These are phyloP conservation scores for Hecatera dysodea DNA, from an alignment of 2,888 invertebrate genomes.

Conservation along the genomic window DNA sequence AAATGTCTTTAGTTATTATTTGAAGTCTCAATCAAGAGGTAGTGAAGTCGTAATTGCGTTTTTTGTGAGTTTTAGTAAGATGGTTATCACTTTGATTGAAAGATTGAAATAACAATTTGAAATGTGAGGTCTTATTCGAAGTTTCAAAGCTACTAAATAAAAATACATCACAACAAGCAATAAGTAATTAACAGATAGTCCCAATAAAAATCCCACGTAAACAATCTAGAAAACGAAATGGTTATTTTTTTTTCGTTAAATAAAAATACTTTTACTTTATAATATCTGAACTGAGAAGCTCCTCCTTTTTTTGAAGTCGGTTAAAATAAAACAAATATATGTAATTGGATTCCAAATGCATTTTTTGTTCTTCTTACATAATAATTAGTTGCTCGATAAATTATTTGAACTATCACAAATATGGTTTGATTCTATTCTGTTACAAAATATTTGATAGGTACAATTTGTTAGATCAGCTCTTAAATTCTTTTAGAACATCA, in stretches of 20 bases:
- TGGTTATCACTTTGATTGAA: constrained; percentile 13
- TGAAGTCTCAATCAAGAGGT: constrained; percentile 43
- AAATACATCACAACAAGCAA: too few species aligned
- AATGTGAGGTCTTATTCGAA: constrained; percentile 9
- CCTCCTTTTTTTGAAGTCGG: too few species aligned
- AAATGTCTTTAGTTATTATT: constrained; percentile 34
- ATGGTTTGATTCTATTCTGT: not conserved
- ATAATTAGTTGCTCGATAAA: too few species aligned
- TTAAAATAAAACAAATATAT: too few species aligned
- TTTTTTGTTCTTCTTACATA: not conserved
- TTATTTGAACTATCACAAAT: not conserved
- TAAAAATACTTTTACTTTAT: not conserved
- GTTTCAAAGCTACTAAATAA: too few species aligned
- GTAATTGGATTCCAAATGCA: too few species aligned
- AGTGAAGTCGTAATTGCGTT: not conserved
- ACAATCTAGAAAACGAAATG: too few species aligned
- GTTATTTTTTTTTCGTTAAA: too few species aligned
- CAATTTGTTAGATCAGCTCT: not conserved
- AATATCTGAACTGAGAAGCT: too few species aligned
- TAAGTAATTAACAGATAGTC: too few species aligned
- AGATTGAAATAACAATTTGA: constrained; percentile 14
- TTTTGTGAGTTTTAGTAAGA: constrained; percentile 1
- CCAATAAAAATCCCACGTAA: too few species aligned
- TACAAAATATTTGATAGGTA: too few species aligned
- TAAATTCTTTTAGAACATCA: not conserved